Base-by-base conservation (phyloP, 2,888 invertebrate species). In the Zele albiditarsus region DNA sequence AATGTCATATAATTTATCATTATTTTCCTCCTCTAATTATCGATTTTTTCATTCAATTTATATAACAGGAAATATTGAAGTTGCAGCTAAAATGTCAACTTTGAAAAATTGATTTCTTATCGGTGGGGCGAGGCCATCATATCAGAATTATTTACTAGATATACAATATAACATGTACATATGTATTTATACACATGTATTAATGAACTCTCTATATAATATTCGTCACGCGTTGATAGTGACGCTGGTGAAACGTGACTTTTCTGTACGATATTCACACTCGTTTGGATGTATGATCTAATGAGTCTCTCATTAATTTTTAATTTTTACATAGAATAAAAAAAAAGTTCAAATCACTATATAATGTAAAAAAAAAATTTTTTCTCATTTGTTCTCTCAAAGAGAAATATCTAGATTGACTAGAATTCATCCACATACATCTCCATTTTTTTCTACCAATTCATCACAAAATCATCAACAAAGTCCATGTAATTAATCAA, bases 211-310 rank as follows among this genome's bases (percentile, higher is more conserved):
- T 33, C 25, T 75, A 49, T 49, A 65, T 66, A 71, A 71, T 66
- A 71, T 75, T 75, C 71, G 16, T 16, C 23, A 20, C 60, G 66
- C 67, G 75, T 20, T n/a, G 27, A 20, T 20, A 3, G 33, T 71
- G 67, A 75, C 75, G 71, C 67, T 71, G 42, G 62, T 71, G 49
- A 75, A 67, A 71, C 75, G 75, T 71, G 71, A 75, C 46, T 60
- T 10, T n/a, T 63, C 31, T 28, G 5, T 38, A 20, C 16, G 12
- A 12, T 31, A 63, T 63, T 20, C 63, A n/a, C 8, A 33, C 33
- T 53, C 2, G 8, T 53, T 4, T 53, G n/a, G 6, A 53, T 53
- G 53, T 53, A 20, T 53, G 23, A 53, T 53, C n/a, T 8, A 20
- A 20, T 53, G 8, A 2, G 20, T 20, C 20, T 20, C 0, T 23